phyloP scores from a whole-genome alignment of 1,140 invertebrate genomes.

The Metopolophium dirhodum region DNA sequence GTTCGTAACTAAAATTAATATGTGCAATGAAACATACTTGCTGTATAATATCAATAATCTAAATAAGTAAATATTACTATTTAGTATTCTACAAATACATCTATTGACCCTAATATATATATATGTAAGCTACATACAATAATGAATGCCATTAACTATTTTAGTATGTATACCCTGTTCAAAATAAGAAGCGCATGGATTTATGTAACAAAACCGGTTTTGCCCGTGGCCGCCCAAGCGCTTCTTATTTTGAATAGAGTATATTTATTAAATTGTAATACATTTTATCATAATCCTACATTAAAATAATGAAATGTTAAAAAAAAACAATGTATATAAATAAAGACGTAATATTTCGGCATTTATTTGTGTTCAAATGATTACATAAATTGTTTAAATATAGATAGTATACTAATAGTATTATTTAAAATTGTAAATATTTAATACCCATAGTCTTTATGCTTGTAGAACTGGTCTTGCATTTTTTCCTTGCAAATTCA shows the following conservation, averaged over 20 bases:
- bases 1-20: background rate
- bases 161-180: background rate
- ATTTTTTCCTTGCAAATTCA: slow-evolving; percentile 82
- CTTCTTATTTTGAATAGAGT: no score
- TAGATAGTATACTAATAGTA: background rate
- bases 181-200: no score
- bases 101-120: background rate
- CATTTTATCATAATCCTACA: background rate
- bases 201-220: no score
- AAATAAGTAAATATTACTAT: background rate
- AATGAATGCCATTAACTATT: background rate
- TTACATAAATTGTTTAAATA: background rate
- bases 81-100: background rate
- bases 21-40: background rate
- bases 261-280: background rate
- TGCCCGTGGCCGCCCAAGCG: no score
- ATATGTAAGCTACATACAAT: background rate
- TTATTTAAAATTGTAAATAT: background rate
- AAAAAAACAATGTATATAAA: background rate
- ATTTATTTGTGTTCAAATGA: background rate
- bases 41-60: background rate
- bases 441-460: slow-evolving; percentile 62
- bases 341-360: background rate
- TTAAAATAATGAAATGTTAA: background rate
- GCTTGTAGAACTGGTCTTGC: slow-evolving; percentile 87